Base-by-base conservation (phyloP, 2,113 vertebrate genomes). In the Sprattus sprattus region DNA sequence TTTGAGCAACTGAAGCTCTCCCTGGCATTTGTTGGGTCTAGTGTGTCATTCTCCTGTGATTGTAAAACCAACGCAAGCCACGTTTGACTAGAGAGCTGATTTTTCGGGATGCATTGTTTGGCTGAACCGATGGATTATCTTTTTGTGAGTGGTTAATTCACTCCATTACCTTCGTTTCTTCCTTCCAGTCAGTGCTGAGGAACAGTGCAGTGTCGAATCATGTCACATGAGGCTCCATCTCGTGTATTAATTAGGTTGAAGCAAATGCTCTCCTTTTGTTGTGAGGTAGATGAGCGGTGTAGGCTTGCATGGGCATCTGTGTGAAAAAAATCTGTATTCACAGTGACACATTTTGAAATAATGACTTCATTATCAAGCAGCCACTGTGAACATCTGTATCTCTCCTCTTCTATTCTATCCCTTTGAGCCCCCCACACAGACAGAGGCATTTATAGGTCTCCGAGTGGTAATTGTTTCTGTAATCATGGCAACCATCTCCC, bases 81-180 rank as follows among this genome's bases (percentile, higher is more conserved):
- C 54, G 22, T 6, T 67, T 1, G n/a, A 67, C 7, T 67, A 10
- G n/a, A 25, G 64, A 28, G 64, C n/a, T 28, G 64, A 28, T 81
- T 44, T 25, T 18, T 45, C 4, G 15, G 25, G 45, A 54, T 64
- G 32, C 25, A 20, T 45, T 60, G 82, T 46, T 44, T 64, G 50
- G 39, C 82, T 25, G 47, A 71, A 83, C 54, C 16, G 15, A n/a
- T 84, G 57, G 7, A 47, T 44, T 80, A 80, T 84, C 82, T 81
- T 25, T 84, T 90, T 89, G 83, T 86, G 82, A 89, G 89, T 81
- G 89, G 82, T 90, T 94, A 92, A 94, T 95, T 91, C 89, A 87
- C 85, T 92, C 88, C 88, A 82, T 87, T 81, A 45, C 46, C 6
- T 80, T 80, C 82, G 1, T 45, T n/a, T 91, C 80, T 84, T 81